These are phyloP conservation scores for Cyrtorhinus lividipennis DNA, from an alignment of 1,140 invertebrate species.

Conservation along the genomic window DNA sequence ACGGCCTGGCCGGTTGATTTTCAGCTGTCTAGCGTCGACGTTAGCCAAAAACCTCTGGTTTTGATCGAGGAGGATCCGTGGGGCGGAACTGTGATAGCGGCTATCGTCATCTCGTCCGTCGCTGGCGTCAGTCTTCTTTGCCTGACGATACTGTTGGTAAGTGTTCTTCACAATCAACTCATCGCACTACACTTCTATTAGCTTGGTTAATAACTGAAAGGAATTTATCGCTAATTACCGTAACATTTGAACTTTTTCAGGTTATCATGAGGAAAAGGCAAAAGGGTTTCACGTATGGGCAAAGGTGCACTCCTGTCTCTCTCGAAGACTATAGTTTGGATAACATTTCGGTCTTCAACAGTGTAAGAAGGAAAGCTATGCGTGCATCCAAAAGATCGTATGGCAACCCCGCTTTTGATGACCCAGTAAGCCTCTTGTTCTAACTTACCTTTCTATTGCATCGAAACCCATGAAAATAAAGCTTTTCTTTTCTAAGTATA, in stretches of 20 bases:
- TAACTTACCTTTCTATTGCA: background rate
- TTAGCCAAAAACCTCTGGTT: background rate
- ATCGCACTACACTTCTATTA: too few species aligned
- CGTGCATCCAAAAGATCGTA: constrained; percentile 76
- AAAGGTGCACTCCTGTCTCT: constrained; percentile 71
- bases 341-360: constrained; percentile 69
- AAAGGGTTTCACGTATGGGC: constrained; percentile 54
- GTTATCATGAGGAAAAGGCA: constrained; percentile 56
- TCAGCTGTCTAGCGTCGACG: constrained; percentile 12
- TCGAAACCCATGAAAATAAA: too few species aligned
- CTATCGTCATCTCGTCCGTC: constrained; percentile 36
- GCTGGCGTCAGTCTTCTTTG: constrained; percentile 41
- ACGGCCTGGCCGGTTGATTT: background rate
- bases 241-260: constrained; percentile 31
- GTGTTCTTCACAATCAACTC: too few species aligned
- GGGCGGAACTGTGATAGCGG: constrained; percentile 31
- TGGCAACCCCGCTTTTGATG: constrained; percentile 82
- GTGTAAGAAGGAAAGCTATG: constrained; percentile 48
- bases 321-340: constrained; percentile 78
- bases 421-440: constrained; percentile 45
- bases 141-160: constrained; percentile 49
- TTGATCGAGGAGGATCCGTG: constrained; percentile 3
- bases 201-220: too few species aligned
- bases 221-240: too few species aligned
- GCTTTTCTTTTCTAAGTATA: too few species aligned